Conservation (phyloP, 2,888 invertebrate species). For the Heliconius cydno region DNA sequence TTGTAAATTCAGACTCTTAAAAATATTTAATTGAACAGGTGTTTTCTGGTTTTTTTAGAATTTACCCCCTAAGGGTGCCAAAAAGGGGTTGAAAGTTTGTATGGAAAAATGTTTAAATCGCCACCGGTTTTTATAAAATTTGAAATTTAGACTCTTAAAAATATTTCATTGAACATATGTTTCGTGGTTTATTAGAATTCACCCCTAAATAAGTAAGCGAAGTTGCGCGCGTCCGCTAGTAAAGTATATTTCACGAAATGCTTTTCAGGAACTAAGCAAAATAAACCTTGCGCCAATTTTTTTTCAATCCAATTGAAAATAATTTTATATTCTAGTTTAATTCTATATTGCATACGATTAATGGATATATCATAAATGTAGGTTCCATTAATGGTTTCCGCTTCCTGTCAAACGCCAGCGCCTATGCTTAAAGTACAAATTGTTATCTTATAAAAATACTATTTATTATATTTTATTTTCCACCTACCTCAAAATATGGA, state of each 20-base stretch:
- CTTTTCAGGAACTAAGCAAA: not conserved
- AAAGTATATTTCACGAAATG: not conserved
- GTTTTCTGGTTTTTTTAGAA: too few species aligned
- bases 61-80: too few species aligned
- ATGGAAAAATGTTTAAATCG: too few species aligned
- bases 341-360: not conserved
- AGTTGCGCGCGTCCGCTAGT: too few species aligned
- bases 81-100: too few species aligned
- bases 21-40: too few species aligned
- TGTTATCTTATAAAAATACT: constrained; percentile 1
- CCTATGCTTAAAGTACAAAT: constrained; percentile 14
- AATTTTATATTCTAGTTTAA: constrained; percentile 1
- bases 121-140: too few species aligned
- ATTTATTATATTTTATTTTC: not conserved
- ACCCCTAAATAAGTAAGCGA: too few species aligned
- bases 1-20: too few species aligned
- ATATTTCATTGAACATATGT: too few species aligned
- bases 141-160: too few species aligned
- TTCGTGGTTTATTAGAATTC: too few species aligned
- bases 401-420: constrained; percentile 5
- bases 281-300: not conserved
- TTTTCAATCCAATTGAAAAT: not conserved
- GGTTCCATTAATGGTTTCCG: constrained; percentile 17
- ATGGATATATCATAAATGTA: constrained; percentile 7
- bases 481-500: not conserved